Conservation (phyloP, 2,797 vertebrate species). For the Rhadinocentrus ornatus region DNA sequence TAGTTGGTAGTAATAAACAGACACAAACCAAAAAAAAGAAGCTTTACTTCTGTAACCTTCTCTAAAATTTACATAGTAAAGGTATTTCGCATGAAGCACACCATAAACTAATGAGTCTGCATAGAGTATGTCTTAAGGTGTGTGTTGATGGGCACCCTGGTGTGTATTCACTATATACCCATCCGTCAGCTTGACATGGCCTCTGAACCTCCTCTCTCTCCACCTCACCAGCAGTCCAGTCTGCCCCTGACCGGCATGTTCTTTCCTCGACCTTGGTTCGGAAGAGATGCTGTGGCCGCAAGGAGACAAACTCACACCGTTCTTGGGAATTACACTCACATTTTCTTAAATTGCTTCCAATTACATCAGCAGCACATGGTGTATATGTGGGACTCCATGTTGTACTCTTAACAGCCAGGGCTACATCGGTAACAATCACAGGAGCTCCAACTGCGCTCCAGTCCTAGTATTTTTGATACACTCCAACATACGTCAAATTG, state of each 20-base stretch:
- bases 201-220: conserved; percentile 54
- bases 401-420: not conserved
- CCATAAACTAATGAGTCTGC: conserved; percentile 30
- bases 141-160: conserved; percentile 43
- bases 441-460: not conserved
- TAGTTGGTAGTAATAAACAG: conserved; percentile 29
- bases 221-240: conserved; percentile 32
- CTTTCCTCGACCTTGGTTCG: conserved; percentile 61
- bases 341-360: conserved; percentile 29
- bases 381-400: not conserved
- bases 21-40: conserved; percentile 34
- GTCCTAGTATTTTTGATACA: not conserved
- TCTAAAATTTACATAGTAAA: conserved; percentile 1
- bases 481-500: not conserved
- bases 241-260: conserved; percentile 66
- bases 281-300: conserved; percentile 36
- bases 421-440: not conserved
- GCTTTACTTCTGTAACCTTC: conserved; percentile 41
- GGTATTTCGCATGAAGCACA: conserved; percentile 17
- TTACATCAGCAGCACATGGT: conserved; percentile 39
- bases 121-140: conserved; percentile 16
- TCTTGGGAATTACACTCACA: conserved; percentile 36
- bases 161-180: conserved; percentile 59
- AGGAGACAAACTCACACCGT: conserved; percentile 25
- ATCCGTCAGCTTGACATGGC: conserved; percentile 75